These are phyloP conservation scores for Actinia tenebrosa DNA, from an alignment of 64 coral and sea anemone species.

Conservation along the genomic window DNA sequence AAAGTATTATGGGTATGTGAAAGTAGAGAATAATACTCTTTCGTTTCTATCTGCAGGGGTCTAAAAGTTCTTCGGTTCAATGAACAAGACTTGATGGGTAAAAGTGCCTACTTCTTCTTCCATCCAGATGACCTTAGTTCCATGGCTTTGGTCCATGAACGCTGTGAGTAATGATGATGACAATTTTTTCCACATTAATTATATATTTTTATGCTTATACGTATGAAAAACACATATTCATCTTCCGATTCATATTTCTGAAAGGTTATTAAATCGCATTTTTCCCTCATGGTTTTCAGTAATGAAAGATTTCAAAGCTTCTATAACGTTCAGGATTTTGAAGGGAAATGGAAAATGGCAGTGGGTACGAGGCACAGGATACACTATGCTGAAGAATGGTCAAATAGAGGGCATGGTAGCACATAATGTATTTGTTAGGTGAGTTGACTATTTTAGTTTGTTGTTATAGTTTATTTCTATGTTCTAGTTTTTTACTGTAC, in stretches of 20 bases:
- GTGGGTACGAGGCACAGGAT: constrained; percentile 40
- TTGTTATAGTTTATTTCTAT: neutral
- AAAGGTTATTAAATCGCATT: neutral
- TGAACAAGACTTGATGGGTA: constrained; percentile 35
- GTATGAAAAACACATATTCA: too few species aligned
- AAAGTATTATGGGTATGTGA: too few species aligned
- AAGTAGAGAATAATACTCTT: neutral
- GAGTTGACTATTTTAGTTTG: neutral
- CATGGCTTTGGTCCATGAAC: constrained; percentile 40
- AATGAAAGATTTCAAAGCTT: neutral
- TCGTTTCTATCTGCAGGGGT: constrained; percentile 20
- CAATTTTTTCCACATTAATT: neutral
- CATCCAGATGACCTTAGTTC: constrained; percentile 36
- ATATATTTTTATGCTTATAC: too few species aligned
- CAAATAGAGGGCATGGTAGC: constrained; percentile 19
- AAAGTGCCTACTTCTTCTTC: constrained; percentile 34
- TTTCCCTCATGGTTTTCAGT: neutral
- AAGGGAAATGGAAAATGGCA: constrained; percentile 31
- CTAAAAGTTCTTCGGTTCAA: constrained; percentile 30
- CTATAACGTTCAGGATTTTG: constrained; percentile 26
- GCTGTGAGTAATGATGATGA: constrained; percentile 7
- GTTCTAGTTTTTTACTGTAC: too few species aligned
- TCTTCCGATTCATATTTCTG: neutral
- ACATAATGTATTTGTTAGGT: constrained; percentile 53
- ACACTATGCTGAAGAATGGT: constrained; percentile 22